Conservation (phyloP, 2,888 invertebrate genomes). For the Pelosia muscerda region DNA sequence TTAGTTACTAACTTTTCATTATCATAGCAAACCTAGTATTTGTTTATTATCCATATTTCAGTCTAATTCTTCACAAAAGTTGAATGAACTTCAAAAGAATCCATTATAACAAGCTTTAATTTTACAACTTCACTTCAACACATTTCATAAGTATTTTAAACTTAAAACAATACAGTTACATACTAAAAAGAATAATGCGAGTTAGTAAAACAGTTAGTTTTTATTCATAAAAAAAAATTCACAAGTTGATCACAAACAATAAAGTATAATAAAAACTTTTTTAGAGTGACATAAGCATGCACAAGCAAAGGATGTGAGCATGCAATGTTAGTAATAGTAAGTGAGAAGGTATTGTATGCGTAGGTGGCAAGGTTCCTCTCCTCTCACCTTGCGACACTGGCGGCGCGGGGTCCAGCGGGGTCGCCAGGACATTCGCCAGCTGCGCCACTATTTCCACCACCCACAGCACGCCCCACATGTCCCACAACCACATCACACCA, state of each 20-base stretch:
- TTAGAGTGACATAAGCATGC: not conserved
- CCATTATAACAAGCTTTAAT: too few relatives aligned
- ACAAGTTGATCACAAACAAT: not conserved
- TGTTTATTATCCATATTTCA: not conserved
- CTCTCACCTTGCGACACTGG: slow-evolving; percentile 80
- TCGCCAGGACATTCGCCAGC: slow-evolving; percentile 73
- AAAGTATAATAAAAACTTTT: not conserved
- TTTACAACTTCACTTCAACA: not conserved
- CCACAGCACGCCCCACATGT: slow-evolving; percentile 85
- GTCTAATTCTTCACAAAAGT: not conserved
- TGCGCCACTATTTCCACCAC: slow-evolving; percentile 75
- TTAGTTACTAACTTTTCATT: too few relatives aligned
- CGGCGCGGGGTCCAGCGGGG: slow-evolving; percentile 79
- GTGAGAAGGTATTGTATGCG: slow-evolving; percentile 48
- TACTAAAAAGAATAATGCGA: not conserved
- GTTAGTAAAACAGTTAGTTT: not conserved
- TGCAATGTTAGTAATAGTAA: slow-evolving; percentile 59
- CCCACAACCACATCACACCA: slow-evolving; percentile 86
- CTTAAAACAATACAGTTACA: not conserved
- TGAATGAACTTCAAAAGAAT: not conserved
- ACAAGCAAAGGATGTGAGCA: slow-evolving; percentile 35
- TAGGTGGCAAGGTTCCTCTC: slow-evolving; percentile 76
- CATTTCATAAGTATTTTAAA: not conserved
- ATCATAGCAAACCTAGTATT: not conserved
- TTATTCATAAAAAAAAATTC: not conserved